phyloP scores from a whole-genome alignment of 1,140 invertebrate species.

The Helicoverpa zea region DNA sequence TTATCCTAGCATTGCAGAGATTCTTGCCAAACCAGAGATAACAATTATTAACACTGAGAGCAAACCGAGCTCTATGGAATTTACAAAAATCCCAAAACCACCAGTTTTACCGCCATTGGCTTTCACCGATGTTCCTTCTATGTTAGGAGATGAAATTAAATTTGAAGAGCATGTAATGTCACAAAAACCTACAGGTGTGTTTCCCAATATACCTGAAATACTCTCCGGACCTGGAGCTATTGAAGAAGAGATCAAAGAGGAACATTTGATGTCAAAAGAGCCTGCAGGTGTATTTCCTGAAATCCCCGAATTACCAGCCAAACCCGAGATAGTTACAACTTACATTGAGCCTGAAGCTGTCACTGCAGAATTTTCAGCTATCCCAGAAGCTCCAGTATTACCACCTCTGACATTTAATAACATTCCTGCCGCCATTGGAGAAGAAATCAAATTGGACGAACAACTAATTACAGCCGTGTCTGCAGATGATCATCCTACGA shows the following conservation, averaged over 20 bases:
- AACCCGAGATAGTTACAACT: too few relatives aligned
- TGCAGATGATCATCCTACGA: neutral
- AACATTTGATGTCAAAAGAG: neutral
- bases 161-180: neutral
- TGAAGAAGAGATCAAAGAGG: slow-evolving; percentile 16
- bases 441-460: neutral
- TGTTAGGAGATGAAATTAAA: neutral
- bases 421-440: neutral
- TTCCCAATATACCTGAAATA: slow-evolving; percentile 4
- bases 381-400: neutral
- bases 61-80: neutral
- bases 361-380: neutral
- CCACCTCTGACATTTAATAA: neutral
- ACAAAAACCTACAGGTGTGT: neutral
- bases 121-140: neutral
- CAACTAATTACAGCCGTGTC: neutral
- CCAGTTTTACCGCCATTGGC: slow-evolving; percentile 51
- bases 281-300: neutral
- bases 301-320: slow-evolving; percentile 21
- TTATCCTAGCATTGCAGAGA: slow-evolving; percentile 9
- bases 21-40: neutral
- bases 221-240: neutral
- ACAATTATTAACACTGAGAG: neutral
- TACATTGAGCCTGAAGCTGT: neutral
- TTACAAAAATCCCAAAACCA: slow-evolving; percentile 49